Evolutionary conservation across 2,888 invertebrate genomes (phyloP).

Genomic region (Anagyrus pseudococci): DNA sequence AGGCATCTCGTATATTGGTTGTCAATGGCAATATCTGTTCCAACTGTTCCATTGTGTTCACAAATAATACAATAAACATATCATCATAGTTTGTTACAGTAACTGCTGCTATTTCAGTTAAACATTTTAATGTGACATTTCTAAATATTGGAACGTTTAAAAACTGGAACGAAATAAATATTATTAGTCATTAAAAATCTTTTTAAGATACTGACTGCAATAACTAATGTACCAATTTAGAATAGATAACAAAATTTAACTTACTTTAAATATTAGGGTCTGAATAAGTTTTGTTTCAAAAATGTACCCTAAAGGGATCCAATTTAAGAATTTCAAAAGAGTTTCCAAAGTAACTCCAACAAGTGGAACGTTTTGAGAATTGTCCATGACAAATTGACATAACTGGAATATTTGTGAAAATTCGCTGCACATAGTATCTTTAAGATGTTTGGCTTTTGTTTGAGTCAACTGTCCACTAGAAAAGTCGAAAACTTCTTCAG

Average conservation of each 20-base stretch:
- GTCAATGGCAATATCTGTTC: conserved; percentile 90
- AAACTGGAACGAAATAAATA: conserved; percentile 71
- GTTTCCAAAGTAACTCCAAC: conserved; percentile 97
- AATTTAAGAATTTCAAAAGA: conserved; percentile 93
- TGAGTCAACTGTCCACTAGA: conserved; percentile 98
- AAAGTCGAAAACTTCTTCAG: conserved; percentile 99
- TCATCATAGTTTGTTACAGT: conserved; percentile 90
- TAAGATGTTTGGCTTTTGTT: conserved; percentile 98
- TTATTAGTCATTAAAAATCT: no score
- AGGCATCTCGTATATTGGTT: conserved; percentile 93
- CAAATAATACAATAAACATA: conserved; percentile 88
- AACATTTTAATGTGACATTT: conserved; percentile 96
- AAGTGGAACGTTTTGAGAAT: conserved; percentile 95
- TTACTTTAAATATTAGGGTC: conserved; percentile 86
- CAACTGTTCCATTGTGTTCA: conserved; percentile 90
- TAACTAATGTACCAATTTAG: neutral
- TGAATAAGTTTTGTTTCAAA: conserved; percentile 98
- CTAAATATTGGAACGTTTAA: conserved; percentile 96
- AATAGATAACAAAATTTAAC: neutral
- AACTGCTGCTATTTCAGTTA: conserved; percentile 97
- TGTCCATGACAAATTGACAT: conserved; percentile 97
- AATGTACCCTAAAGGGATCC: conserved; percentile 99
- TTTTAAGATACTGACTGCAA: neutral
- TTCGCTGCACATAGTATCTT: conserved; percentile 99
- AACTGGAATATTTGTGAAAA: conserved; percentile 98